Conservation (phyloP, 2,888 invertebrate genomes). For the Pyrgus malvae region DNA sequence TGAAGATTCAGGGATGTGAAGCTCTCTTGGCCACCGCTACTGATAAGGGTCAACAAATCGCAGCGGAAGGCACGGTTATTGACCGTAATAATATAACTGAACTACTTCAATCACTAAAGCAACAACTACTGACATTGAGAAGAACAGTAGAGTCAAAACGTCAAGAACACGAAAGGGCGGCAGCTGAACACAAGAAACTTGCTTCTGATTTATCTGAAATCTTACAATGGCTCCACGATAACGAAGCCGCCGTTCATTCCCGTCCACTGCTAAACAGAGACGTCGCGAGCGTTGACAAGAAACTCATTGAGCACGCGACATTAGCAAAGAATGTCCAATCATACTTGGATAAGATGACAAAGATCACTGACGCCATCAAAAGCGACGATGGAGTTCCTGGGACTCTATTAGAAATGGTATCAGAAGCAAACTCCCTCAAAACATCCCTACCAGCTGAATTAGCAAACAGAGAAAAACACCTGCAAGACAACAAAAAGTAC, state of each 20-base stretch:
- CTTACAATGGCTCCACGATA: slow-evolving; percentile 91
- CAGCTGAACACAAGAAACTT: slow-evolving; percentile 93
- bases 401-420: slow-evolving; percentile 90
- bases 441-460: slow-evolving; percentile 90
- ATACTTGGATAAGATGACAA: slow-evolving; percentile 86
- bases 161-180: slow-evolving; percentile 92
- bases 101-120: slow-evolving; percentile 92
- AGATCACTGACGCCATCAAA: slow-evolving; percentile 86
- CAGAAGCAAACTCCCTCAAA: slow-evolving; percentile 90
- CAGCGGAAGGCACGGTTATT: slow-evolving; percentile 92
- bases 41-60: slow-evolving; percentile 96
- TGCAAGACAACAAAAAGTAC: slow-evolving; percentile 88
- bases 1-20: slow-evolving; percentile 94
- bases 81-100: slow-evolving; percentile 94
- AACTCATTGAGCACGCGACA: slow-evolving; percentile 88
- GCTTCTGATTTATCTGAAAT: slow-evolving; percentile 91
- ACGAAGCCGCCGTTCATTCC: slow-evolving; percentile 91
- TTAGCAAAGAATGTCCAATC: slow-evolving; percentile 86
- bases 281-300: slow-evolving; percentile 89
- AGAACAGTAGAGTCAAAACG: slow-evolving; percentile 92
- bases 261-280: slow-evolving; percentile 90
- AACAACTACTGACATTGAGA: slow-evolving; percentile 89
- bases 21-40: slow-evolving; percentile 92
- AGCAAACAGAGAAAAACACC: slow-evolving; percentile 89
- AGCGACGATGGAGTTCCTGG: slow-evolving; percentile 91